Evolutionary conservation across 1,140 invertebrate species (phyloP).

Genomic region (Achatina immaculata): DNA sequence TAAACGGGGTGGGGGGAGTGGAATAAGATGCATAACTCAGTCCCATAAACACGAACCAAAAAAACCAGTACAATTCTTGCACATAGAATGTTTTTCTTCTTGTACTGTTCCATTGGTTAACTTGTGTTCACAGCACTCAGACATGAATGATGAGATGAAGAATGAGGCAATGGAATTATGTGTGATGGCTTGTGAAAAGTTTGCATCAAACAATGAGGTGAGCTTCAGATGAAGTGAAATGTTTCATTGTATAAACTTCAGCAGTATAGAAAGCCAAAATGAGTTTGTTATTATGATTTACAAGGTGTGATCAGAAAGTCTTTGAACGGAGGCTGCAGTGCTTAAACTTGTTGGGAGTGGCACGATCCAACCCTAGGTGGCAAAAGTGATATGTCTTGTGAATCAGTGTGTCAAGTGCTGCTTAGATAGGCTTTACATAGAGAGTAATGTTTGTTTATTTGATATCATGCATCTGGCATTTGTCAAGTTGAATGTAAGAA

Average conservation of each 20-base stretch:
- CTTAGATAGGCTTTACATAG: too few species aligned
- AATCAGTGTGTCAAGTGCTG: too few species aligned
- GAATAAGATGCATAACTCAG: not conserved
- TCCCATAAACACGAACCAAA: not conserved
- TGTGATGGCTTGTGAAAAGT: conserved; percentile 93
- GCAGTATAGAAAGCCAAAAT: not conserved
- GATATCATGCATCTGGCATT: too few species aligned
- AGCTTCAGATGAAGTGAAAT: conserved; percentile 20
- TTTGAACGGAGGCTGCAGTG: not conserved
- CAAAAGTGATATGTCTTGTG: not conserved
- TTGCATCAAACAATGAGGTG: conserved; percentile 85
- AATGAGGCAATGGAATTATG: conserved; percentile 89
- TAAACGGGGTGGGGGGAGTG: not conserved
- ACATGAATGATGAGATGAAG: conserved; percentile 93
- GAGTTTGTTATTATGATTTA: not conserved
- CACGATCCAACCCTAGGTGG: not conserved
- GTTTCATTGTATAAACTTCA: not conserved
- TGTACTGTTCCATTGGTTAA: not conserved
- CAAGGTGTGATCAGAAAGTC: not conserved
- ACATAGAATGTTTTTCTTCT: not conserved
- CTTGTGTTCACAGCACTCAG: conserved; percentile 73
- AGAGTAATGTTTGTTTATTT: too few species aligned
- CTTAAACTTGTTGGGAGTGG: not conserved
- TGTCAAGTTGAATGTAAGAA: too few species aligned
- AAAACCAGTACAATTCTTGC: not conserved